Evolutionary conservation across 2,113 vertebrate genomes (phyloP), one percentile per base, ranked within the genome.

Genomic region (Chionis minor): DNA sequence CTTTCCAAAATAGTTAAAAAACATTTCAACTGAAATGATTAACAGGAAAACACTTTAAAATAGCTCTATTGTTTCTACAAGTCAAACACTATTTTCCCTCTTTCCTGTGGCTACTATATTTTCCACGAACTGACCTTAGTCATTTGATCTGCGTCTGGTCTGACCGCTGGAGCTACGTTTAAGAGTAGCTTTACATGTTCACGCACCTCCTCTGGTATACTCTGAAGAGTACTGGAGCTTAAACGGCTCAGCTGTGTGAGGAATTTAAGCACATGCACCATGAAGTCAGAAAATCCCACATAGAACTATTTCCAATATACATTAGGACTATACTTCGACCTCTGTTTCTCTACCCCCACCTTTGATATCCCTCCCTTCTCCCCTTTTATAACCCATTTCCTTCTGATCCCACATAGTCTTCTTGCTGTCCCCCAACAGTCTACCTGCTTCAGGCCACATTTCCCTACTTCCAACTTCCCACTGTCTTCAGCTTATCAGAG

Each of bases 101-200:
- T 59, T 79, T 95, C 74, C 61, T 35, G 18, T 22, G 20, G 32
- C 32, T 82, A 45, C 51, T 51, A 22, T 55, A 81, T 63, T 80
- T 79, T 81, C 55, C 54, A 62, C 12, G 44, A 77, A 96, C 96
- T 98, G 91, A 99, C 99, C 98, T 99, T 99, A 82, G 99, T 99
- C 98, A 99, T 99, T 96, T 99, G 99, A 97, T 99, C 99, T 35
- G 99, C 99, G 3, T 99, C 99, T 33, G 99, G 99, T 79, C 99
- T 98, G 73, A 99, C 99, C 30, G 98, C 98, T 18, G 99, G 98
- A 54, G 99, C 99, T 72, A 99, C 99, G 30, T 99, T 99, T 72
- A 99, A 97, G 85, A 99, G 98, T 47, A 99, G 99, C 97, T 99
- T 99, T 42, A 99, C 98, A 3, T 99, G 99, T 40, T 99, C 99